phyloP scores from a whole-genome alignment of 1,140 invertebrate genomes.

The Rhyacophila brunnea region DNA sequence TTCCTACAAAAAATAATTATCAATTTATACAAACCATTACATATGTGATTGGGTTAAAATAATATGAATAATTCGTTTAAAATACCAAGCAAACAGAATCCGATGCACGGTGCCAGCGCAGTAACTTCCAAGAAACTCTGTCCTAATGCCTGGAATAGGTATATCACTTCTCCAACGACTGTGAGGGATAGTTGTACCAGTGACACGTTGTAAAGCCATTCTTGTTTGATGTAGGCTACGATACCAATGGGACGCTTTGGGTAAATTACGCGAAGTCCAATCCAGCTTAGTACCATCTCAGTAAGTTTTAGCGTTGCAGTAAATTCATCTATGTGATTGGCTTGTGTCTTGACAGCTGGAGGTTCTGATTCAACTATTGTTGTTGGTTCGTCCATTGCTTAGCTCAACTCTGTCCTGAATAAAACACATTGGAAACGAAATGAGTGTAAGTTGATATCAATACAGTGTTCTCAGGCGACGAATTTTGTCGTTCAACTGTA shows the following conservation, averaged over 20 bases:
- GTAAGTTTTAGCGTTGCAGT: not conserved
- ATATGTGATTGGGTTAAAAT: not conserved
- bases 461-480: too few relatives aligned
- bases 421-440: too few relatives aligned
- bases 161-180: not conserved
- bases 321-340: slow-evolving; percentile 3
- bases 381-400: too few relatives aligned
- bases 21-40: too few relatives aligned
- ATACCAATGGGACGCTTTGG: not conserved
- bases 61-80: not conserved
- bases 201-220: not conserved
- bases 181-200: not conserved
- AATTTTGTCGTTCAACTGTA: too few relatives aligned
- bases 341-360: too few relatives aligned
- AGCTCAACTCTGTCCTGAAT: too few relatives aligned
- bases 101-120: slow-evolving; percentile 2
- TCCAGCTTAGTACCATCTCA: slow-evolving; percentile 1
- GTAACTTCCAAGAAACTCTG: slow-evolving; percentile 6
- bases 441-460: too few relatives aligned
- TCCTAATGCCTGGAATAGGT: not conserved
- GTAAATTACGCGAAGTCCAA: slow-evolving; percentile 1
- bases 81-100: slow-evolving; percentile 1
- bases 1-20: not conserved
- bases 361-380: too few relatives aligned
- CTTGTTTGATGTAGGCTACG: not conserved